Percentiles rank a stretch among this genome's conserved stretches.
Evolutionary conservation across 2,113 vertebrate genomes (phyloP).

Genomic region (Ochotona princeps): DNA sequence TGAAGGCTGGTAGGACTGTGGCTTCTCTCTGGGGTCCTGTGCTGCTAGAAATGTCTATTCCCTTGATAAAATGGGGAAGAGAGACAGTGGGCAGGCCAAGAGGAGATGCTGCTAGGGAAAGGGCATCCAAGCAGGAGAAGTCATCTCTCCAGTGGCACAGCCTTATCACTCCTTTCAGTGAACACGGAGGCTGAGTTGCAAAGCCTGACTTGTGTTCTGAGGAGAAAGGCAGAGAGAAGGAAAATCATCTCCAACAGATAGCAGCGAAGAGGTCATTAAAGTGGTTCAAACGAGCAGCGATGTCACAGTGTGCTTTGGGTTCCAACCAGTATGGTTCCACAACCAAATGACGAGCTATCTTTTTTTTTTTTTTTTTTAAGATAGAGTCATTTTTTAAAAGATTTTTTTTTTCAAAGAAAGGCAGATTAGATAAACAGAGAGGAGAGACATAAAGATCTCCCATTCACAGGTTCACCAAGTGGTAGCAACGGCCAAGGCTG

Average conservation of each 20-base stretch:
- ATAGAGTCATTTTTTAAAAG: too few relatives aligned
- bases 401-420: too few relatives aligned
- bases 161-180: not conserved
- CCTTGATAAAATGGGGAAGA: not conserved
- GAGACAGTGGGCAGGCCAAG: not conserved
- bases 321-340: not conserved
- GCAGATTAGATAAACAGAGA: too few relatives aligned
- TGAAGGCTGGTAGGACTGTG: not conserved
- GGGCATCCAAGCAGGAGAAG: not conserved
- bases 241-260: not conserved
- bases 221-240: not conserved
- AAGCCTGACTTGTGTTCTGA: not conserved
- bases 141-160: not conserved
- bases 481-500: too few relatives aligned
- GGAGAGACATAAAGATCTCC: too few relatives aligned
- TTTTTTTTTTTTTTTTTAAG: not conserved
- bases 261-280: not conserved
- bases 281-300: not conserved
- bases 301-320: not conserved
- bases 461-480: too few relatives aligned
- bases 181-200: not conserved
- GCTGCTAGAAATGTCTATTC: slow-evolving; percentile 18
- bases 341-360: slow-evolving; percentile 18
- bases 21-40: slow-evolving; percentile 4
- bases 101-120: not conserved